A percentile compares a stretch with the other conserved stretches of the same genome.
Conservation (phyloP, 1,140 invertebrate species). For the Luehdorfia chinensis region DNA sequence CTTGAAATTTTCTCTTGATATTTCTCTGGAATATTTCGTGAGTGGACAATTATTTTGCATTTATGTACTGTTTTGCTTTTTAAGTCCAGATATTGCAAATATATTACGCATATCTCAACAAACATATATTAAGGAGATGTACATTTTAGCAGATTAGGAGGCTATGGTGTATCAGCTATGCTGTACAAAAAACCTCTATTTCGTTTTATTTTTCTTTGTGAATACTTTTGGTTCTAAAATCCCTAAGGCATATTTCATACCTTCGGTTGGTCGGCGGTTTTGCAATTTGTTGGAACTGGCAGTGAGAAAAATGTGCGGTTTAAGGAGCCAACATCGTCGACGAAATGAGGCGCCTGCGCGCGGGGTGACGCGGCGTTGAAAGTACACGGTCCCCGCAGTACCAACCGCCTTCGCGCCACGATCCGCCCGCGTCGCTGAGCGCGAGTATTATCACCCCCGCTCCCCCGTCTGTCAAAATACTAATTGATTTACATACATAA, state of each 20-base stretch:
- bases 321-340: slow-evolving; percentile 21
- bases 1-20: too few species aligned
- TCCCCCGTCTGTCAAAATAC: slow-evolving; percentile 45
- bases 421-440: slow-evolving; percentile 32
- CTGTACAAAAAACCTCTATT: slow-evolving; percentile 4
- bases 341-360: slow-evolving; percentile 38
- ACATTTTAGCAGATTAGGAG: too few species aligned
- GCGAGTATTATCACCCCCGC: slow-evolving; percentile 24
- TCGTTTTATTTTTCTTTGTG: slow-evolving; percentile 2
- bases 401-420: slow-evolving; percentile 28
- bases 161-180: too few species aligned
- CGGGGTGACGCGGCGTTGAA: slow-evolving; percentile 18
- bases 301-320: slow-evolving; percentile 62
- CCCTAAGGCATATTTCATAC: slow-evolving; percentile 43
- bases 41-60: too few species aligned
- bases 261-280: slow-evolving; percentile 49
- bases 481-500: slow-evolving; percentile 55
- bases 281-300: slow-evolving; percentile 56
- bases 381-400: slow-evolving; percentile 45
- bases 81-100: too few species aligned
- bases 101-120: too few species aligned
- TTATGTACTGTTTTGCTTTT: too few species aligned
- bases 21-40: too few species aligned
- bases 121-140: too few species aligned
- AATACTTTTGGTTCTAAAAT: slow-evolving; percentile 27